Conservation (phyloP, 2,888 invertebrate genomes). For the Nudaria mundana region DNA sequence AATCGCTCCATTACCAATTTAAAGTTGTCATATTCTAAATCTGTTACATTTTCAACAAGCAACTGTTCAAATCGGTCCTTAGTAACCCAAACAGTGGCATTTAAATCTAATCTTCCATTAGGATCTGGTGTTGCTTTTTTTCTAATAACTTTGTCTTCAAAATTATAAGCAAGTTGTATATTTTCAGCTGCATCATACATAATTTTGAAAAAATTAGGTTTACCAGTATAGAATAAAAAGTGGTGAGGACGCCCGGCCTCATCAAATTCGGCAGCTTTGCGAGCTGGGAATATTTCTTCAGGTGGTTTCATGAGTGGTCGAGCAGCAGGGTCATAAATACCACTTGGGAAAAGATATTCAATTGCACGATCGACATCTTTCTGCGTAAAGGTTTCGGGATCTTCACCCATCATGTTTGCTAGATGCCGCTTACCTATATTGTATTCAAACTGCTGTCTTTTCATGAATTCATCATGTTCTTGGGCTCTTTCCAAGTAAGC, state of each 20-base stretch:
- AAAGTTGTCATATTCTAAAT: slow-evolving; percentile 87
- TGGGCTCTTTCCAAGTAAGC: slow-evolving; percentile 91
- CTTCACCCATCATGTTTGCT: slow-evolving; percentile 99
- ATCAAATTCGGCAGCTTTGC: slow-evolving; percentile 95
- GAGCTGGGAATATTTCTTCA: slow-evolving; percentile 89
- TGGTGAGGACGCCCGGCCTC: slow-evolving; percentile 94
- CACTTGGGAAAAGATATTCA: slow-evolving; percentile 97
- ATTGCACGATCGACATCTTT: slow-evolving; percentile 93
- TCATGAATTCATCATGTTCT: slow-evolving; percentile 92
- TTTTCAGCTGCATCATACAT: slow-evolving; percentile 89
- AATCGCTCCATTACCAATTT: slow-evolving; percentile 87
- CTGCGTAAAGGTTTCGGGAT: slow-evolving; percentile 93
- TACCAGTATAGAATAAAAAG: slow-evolving; percentile 94
- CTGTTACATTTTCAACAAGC: slow-evolving; percentile 85
- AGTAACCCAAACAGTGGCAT: slow-evolving; percentile 80
- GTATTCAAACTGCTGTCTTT: slow-evolving; percentile 88
- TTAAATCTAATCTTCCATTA: slow-evolving; percentile 74
- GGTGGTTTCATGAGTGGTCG: slow-evolving; percentile 96
- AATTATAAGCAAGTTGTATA: slow-evolving; percentile 83
- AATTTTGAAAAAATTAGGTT: slow-evolving; percentile 91
- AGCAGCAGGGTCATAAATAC: slow-evolving; percentile 91
- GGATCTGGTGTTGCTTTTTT: slow-evolving; percentile 83
- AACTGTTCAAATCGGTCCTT: slow-evolving; percentile 84
- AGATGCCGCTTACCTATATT: slow-evolving; percentile 96
- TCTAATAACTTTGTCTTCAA: slow-evolving; percentile 86